phyloP scores from a whole-genome alignment of 2,888 invertebrate genomes.

The Belgica antarctica region DNA sequence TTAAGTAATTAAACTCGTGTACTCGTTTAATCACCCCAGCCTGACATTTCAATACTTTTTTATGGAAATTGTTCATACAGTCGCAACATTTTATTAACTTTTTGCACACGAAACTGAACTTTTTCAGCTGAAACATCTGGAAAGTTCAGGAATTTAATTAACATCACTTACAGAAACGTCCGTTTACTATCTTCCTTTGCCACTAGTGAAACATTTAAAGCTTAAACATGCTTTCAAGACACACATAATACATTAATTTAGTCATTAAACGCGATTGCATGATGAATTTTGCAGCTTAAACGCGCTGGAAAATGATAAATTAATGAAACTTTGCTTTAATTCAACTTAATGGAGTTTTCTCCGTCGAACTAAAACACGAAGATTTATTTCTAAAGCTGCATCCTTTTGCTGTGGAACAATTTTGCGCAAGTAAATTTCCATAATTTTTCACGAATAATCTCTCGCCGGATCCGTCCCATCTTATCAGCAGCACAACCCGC shows the following conservation, averaged over 20 bases:
- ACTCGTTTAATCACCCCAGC: too few relatives aligned
- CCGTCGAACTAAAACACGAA: neutral
- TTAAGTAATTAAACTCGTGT: too few relatives aligned
- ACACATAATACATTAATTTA: constrained; percentile 13
- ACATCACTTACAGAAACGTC: neutral
- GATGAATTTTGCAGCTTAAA: neutral
- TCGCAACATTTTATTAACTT: too few relatives aligned
- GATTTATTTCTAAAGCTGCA: constrained; percentile 18
- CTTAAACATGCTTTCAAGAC: constrained; percentile 2
- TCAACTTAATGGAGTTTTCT: constrained; percentile 7
- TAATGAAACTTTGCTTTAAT: constrained; percentile 22
- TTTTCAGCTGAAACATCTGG: neutral
- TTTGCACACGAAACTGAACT: constrained; percentile 10
- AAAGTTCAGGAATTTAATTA: constrained; percentile 18
- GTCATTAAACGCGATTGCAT: constrained; percentile 25
- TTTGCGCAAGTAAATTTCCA: too few relatives aligned
- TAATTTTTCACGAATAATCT: too few relatives aligned
- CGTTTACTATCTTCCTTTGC: neutral
- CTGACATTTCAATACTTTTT: too few relatives aligned
- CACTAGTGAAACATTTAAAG: neutral
- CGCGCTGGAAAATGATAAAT: constrained; percentile 8
- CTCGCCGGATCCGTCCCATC: too few relatives aligned
- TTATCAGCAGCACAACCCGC: too few relatives aligned
- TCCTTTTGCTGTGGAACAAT: too few relatives aligned
- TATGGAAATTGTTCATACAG: too few relatives aligned